Evolutionary conservation across 2,797 vertebrate species (phyloP).

Genomic region (Enteromius thamalakanensis): DNA sequence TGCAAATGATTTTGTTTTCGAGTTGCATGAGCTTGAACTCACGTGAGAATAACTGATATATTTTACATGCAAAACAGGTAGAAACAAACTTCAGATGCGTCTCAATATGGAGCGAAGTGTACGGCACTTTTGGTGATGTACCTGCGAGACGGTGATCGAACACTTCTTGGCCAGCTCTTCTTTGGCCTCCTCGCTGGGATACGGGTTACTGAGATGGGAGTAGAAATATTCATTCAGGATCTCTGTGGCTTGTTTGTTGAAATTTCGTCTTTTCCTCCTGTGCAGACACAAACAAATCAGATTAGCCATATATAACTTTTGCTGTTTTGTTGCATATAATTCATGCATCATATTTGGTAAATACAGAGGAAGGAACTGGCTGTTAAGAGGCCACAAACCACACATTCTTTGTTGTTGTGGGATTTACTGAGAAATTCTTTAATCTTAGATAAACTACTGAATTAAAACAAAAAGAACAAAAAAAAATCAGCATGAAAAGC

Average conservation of each 20-base stretch:
- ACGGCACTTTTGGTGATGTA: constrained; percentile 58
- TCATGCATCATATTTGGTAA: background rate
- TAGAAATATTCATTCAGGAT: constrained; percentile 99
- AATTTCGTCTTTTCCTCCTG: constrained; percentile 96
- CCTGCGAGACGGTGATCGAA: constrained; percentile 98
- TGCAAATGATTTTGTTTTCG: constrained; percentile 31
- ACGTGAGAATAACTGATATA: constrained; percentile 15
- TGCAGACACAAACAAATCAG: constrained; percentile 10
- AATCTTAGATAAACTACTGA: background rate
- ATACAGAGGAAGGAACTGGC: background rate
- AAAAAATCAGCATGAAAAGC: background rate
- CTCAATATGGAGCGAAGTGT: no score
- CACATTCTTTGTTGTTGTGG: background rate
- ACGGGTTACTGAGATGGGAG: constrained; percentile 99
- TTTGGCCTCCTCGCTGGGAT: constrained; percentile 99
- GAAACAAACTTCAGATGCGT: background rate
- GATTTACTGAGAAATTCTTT: no score
- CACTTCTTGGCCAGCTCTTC: constrained; percentile 99
- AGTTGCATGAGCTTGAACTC: constrained; percentile 51
- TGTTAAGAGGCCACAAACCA: background rate
- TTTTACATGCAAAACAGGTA: constrained; percentile 39
- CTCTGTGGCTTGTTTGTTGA: constrained; percentile 99
- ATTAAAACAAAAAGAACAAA: background rate
- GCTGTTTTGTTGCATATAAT: background rate
- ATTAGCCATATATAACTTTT: background rate